A percentile compares a stretch with the other conserved stretches of the same genome.
Evolutionary conservation across 2,888 invertebrate species (phyloP).

Genomic region (Molanna angustata): DNA sequence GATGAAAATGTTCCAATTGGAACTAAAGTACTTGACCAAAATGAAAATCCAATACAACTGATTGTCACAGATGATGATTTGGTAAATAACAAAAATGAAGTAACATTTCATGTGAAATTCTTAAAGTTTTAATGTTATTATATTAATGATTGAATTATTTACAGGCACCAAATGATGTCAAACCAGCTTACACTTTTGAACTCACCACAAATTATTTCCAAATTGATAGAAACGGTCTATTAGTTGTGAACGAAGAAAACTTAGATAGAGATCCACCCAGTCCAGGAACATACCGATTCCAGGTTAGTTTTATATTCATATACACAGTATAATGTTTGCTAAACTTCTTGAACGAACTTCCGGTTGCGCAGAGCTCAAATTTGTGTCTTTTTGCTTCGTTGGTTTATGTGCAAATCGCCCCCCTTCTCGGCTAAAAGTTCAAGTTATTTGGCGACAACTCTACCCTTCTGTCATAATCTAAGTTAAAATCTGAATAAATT

Average conservation of each 20-base stretch:
- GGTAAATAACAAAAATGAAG: too few species aligned
- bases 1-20: slow-evolving; percentile 84
- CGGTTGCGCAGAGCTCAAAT: too few species aligned
- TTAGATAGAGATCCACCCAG: slow-evolving; percentile 86
- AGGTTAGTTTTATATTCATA: slow-evolving; percentile 58
- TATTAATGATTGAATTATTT: slow-evolving; percentile 32
- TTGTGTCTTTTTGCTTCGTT: too few species aligned
- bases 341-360: too few species aligned
- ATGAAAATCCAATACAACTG: slow-evolving; percentile 66
- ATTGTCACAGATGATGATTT: slow-evolving; percentile 82
- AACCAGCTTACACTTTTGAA: slow-evolving; percentile 79
- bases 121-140: not conserved
- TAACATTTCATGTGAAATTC: too few species aligned
- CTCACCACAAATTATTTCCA: slow-evolving; percentile 80
- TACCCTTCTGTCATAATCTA: too few species aligned
- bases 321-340: too few species aligned
- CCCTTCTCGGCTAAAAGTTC: too few species aligned
- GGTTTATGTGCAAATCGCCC: too few species aligned
- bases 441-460: too few species aligned
- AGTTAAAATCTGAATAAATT: too few species aligned
- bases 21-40: slow-evolving; percentile 70
- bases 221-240: slow-evolving; percentile 67
- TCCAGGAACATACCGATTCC: slow-evolving; percentile 80
- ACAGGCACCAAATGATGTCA: slow-evolving; percentile 76
- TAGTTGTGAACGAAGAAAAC: slow-evolving; percentile 79